phyloP scores from a whole-genome alignment of 2,113 vertebrate species.

The Rhinoptilus africanus region DNA sequence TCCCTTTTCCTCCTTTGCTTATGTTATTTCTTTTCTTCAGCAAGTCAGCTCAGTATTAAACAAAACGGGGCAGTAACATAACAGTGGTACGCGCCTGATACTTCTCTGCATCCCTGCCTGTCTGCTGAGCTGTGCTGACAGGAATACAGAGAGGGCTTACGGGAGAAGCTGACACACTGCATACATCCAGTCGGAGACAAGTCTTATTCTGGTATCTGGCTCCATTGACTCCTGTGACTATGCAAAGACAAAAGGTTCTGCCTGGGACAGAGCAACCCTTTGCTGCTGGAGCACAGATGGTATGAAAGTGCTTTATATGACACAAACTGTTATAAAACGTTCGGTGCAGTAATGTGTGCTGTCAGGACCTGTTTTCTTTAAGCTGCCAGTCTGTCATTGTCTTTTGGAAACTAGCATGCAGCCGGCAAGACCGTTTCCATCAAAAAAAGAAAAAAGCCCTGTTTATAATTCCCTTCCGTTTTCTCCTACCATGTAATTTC shows the following conservation, averaged over 20 bases:
- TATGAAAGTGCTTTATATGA: not conserved
- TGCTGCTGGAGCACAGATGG: not conserved
- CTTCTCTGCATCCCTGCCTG: not conserved
- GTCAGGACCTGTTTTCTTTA: constrained; percentile 16
- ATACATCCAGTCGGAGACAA: not conserved
- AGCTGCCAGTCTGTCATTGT: not conserved
- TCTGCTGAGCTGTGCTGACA: not conserved
- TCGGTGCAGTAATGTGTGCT: not conserved
- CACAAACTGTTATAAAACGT: not conserved
- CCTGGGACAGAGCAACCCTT: not conserved
- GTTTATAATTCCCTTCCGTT: not conserved
- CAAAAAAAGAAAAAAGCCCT: not conserved
- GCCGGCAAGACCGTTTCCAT: not conserved
- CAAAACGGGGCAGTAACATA: not conserved
- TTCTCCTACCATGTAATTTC: not conserved
- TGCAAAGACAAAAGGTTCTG: not conserved
- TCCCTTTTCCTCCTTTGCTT: not conserved
- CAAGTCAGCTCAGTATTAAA: not conserved
- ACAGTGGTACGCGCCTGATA: not conserved
- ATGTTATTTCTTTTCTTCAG: not conserved
- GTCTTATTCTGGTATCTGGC: not conserved
- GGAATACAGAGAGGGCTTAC: not conserved
- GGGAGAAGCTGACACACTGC: not conserved
- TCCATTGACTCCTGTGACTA: not conserved
- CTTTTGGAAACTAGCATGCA: not conserved